Conservation (phyloP, 2,113 vertebrate genomes). For the Cynopterus brachyotis region DNA sequence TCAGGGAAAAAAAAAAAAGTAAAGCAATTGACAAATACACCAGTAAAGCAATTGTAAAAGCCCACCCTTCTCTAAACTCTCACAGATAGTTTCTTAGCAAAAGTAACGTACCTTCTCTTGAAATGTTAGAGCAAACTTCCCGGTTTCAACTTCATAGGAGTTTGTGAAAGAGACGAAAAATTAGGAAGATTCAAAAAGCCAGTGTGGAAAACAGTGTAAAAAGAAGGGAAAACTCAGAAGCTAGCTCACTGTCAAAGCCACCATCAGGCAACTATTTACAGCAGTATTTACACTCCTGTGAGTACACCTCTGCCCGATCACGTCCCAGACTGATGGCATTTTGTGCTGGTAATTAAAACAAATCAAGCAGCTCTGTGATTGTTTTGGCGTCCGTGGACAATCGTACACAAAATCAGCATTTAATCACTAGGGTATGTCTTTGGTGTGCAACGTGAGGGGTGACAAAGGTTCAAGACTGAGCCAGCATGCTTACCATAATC, state of each 20-base stretch:
- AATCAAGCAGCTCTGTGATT: constrained; percentile 99
- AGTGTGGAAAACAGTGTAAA: constrained; percentile 90
- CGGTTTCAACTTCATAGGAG: constrained; percentile 96
- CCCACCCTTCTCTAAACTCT: constrained; percentile 88
- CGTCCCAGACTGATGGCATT: constrained; percentile 97
- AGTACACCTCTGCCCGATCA: constrained; percentile 96
- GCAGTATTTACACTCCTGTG: constrained; percentile 95
- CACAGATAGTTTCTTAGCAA: constrained; percentile 84
- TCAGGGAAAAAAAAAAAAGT: constrained; percentile 61
- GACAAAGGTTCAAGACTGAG: constrained; percentile 93
- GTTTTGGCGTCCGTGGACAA: constrained; percentile 99
- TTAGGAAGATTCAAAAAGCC: constrained; percentile 90
- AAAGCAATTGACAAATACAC: constrained; percentile 84
- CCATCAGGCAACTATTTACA: constrained; percentile 97
- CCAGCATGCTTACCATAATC: constrained; percentile 94
- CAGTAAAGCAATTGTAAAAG: constrained; percentile 83
- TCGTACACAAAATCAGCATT: constrained; percentile 97
- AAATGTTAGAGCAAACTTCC: constrained; percentile 93
- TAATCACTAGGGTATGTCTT: constrained; percentile 94
- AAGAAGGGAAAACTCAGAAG: constrained; percentile 93
- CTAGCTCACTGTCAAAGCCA: constrained; percentile 97
- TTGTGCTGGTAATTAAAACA: constrained; percentile 99
- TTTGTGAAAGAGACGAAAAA: constrained; percentile 90
- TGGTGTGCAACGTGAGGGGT: constrained; percentile 93
- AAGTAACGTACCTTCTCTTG: constrained; percentile 97